Evolutionary conservation across 2,113 vertebrate genomes (phyloP), one percentile per base, ranked within the genome.

Genomic region (Marmota flaviventris): DNA sequence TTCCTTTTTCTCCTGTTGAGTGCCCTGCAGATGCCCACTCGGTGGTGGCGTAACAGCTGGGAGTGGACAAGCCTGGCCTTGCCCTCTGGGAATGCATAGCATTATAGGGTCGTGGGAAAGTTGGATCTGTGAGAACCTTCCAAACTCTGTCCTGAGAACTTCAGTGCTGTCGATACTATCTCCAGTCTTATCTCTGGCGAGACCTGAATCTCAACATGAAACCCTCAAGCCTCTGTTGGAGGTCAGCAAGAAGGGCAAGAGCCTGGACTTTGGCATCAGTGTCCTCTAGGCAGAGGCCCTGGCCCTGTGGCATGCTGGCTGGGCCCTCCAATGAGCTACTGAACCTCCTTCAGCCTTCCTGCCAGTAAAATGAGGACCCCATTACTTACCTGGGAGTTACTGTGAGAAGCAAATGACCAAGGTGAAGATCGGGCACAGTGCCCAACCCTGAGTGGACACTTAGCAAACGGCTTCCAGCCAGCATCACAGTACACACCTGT

Each of bases 381-480:
- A 5, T 39, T 16, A 1, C 17, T 29, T n/a, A 16, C 6, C 39
- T 0, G 10, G 8, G 17, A 27, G 8, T 32, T 13, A 17, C 32
- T 29, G 18, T 24, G 67, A 51, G 32, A 12, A 4, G 24, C n/a
- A 4, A n/a, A 12, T 7, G 29, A 14, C 39, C 10, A 25, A 34
- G 0, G 53, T 4, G 32, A 45, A 37, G 42, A 8, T 1, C 0
- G 0, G 20, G 34, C 25, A n/a, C 11, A 1, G 27, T 1, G 45
- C 20, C 76, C 72, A 42, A 8, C 2, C 1, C 13, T 25, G 11
- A 12, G 58, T 0, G 14, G 77, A 37, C 34, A 5, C 45, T 70
- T 11, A 1, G 2, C 1, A 22, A 82, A 82, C 27, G 13, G 1
- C 20, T 70, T 34, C 5, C 67, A 63, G 24, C 24, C 61, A 63